Conservation (phyloP, 64 coral and sea anemone genomes). For the Pocillopora verrucosa region DNA sequence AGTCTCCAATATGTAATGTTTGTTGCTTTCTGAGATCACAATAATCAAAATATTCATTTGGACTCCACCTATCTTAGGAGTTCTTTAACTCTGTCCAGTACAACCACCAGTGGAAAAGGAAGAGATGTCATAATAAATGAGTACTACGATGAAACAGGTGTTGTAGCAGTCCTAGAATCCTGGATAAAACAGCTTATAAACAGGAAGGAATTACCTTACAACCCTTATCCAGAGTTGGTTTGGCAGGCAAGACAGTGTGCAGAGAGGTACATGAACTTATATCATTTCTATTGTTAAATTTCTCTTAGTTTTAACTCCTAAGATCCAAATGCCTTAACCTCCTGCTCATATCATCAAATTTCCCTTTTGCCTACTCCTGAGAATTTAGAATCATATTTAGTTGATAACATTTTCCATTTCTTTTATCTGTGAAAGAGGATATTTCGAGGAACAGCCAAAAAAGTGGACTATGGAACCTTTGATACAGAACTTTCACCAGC, state of each 20-base stretch:
- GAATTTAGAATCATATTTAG: too few relatives aligned
- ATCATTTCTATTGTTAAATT: not conserved
- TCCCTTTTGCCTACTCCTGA: too few relatives aligned
- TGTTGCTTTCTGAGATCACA: too few relatives aligned
- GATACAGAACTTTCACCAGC: too few relatives aligned
- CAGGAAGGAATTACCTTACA: slow-evolving; percentile 61
- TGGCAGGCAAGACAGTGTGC: slow-evolving; percentile 57
- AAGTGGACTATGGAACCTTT: too few relatives aligned
- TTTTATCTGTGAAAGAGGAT: too few relatives aligned
- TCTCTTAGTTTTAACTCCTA: not conserved
- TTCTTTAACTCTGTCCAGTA: not conserved
- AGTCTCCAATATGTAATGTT: too few relatives aligned
- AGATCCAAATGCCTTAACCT: too few relatives aligned
- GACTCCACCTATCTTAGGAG: not conserved
- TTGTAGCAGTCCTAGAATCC: slow-evolving; percentile 60
- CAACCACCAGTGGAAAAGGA: not conserved
- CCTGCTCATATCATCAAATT: too few relatives aligned
- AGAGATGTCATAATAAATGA: slow-evolving; percentile 47
- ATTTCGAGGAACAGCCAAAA: too few relatives aligned
- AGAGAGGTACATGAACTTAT: slow-evolving; percentile 57
- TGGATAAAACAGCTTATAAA: slow-evolving; percentile 53
- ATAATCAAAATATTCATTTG: too few relatives aligned
- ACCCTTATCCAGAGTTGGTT: slow-evolving; percentile 59
- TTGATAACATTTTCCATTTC: too few relatives aligned
- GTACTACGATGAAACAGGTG: slow-evolving; percentile 71